Evolutionary conservation across 2,888 invertebrate species (phyloP).

Genomic region (Margaritifera margaritifera): DNA sequence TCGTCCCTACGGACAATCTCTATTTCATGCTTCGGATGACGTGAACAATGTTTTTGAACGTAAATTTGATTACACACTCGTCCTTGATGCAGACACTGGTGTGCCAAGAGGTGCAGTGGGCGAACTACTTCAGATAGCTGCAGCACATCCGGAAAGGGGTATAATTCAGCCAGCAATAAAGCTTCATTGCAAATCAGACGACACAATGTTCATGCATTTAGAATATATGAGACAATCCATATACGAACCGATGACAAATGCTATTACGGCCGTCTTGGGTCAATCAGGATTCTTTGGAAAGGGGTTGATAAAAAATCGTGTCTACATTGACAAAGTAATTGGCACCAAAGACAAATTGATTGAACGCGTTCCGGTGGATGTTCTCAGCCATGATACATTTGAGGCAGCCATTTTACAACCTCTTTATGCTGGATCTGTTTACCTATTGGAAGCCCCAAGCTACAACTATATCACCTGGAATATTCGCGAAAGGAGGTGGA

Average conservation of each 20-base stretch:
- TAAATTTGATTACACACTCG: conserved; percentile 19
- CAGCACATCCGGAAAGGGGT: conserved; percentile 60
- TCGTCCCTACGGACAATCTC: conserved; percentile 48
- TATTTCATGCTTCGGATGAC: conserved; percentile 60
- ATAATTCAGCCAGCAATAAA: conserved; percentile 65
- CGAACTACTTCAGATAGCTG: conserved; percentile 57
- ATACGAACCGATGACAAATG: conserved; percentile 63
- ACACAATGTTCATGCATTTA: conserved; percentile 65
- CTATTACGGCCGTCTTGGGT: conserved; percentile 53
- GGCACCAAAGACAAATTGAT: conserved; percentile 54
- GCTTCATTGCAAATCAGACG: conserved; percentile 46
- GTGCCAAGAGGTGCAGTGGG: conserved; percentile 54
- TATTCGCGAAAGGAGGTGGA: conserved; percentile 63
- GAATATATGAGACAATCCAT: conserved; percentile 60
- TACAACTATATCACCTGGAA: conserved; percentile 66
- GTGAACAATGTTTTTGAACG: conserved; percentile 58
- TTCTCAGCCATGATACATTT: conserved; percentile 66
- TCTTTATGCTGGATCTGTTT: conserved; percentile 55
- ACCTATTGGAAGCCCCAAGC: conserved; percentile 58
- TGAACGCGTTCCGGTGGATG: conserved; percentile 63
- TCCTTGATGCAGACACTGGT: conserved; percentile 62
- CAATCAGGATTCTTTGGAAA: conserved; percentile 65
- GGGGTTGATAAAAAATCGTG: conserved; percentile 58
- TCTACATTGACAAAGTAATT: conserved; percentile 63
- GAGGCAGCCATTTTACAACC: conserved; percentile 63